A percentile compares a stretch with the other conserved stretches of the same genome.
Conservation (phyloP, 1,140 invertebrate species). For the Sesamia nonagrioides region DNA sequence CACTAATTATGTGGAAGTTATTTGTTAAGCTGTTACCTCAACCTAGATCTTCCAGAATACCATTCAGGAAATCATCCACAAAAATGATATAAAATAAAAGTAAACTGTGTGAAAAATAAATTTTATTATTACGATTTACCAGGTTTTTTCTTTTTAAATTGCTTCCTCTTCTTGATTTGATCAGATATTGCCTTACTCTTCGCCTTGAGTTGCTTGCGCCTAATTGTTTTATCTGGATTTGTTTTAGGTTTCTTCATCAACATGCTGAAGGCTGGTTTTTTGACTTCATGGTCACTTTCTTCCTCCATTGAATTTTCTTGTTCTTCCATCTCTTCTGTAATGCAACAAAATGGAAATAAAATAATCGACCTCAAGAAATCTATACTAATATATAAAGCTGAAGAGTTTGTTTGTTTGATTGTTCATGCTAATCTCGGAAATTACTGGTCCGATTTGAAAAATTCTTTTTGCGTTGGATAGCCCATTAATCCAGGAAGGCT, state of each 20-base stretch:
- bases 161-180: slow-evolving; percentile 84
- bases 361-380: neutral
- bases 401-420: no score
- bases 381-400: no score
- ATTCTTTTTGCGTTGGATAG: no score
- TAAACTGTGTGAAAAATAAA: slow-evolving; percentile 53
- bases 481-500: no score
- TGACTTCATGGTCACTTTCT: slow-evolving; percentile 59
- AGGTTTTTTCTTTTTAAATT: slow-evolving; percentile 77
- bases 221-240: slow-evolving; percentile 79
- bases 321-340: slow-evolving; percentile 68
- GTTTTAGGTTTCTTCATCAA: slow-evolving; percentile 59
- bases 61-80: slow-evolving; percentile 12
- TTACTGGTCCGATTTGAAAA: no score
- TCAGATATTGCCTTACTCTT: slow-evolving; percentile 81
- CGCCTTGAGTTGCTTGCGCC: slow-evolving; percentile 84
- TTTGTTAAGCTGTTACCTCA: neutral
- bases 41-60: slow-evolving; percentile 27
- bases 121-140: slow-evolving; percentile 67
- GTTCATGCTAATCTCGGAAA: no score
- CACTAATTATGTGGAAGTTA: neutral
- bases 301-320: slow-evolving; percentile 43
- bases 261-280: slow-evolving; percentile 61
- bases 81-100: slow-evolving; percentile 48
- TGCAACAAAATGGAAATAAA: slow-evolving; percentile 20